Evolutionary conservation across 2,113 vertebrate genomes (phyloP).

Genomic region (Leucopsar rothschildi): DNA sequence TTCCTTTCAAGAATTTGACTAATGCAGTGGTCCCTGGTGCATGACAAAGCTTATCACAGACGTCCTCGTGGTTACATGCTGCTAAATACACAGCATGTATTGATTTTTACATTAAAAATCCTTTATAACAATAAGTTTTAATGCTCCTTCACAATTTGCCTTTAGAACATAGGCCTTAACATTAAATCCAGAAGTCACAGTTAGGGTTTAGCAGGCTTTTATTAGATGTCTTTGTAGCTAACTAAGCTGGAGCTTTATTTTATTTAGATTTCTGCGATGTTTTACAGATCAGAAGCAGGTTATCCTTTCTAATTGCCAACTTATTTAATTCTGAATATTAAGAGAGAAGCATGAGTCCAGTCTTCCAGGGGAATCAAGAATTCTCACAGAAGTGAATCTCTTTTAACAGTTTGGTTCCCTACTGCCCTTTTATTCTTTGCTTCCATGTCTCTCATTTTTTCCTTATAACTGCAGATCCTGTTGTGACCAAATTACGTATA

Average conservation of each 20-base stretch:
- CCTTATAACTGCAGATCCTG: constrained; percentile 13
- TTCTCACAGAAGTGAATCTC: background rate
- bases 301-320: constrained; percentile 45
- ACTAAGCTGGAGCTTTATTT: constrained; percentile 49
- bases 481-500: constrained; percentile 46
- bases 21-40: constrained; percentile 33
- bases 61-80: background rate
- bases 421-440: constrained; percentile 8
- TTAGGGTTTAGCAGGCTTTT: constrained; percentile 29
- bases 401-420: background rate
- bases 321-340: constrained; percentile 8
- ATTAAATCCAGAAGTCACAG: constrained; percentile 25
- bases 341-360: constrained; percentile 11
- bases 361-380: background rate
- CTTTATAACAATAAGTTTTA: constrained; percentile 31
- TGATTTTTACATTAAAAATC: constrained; percentile 57
- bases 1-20: constrained; percentile 45
- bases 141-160: constrained; percentile 2
- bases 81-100: constrained; percentile 30
- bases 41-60: constrained; percentile 32
- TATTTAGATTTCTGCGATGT: constrained; percentile 4
- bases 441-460: constrained; percentile 14
- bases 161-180: background rate
- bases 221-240: constrained; percentile 16
- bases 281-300: constrained; percentile 38